Evolutionary conservation across 2,113 vertebrate genomes (phyloP).

Genomic region (Otocyon megalotis): DNA sequence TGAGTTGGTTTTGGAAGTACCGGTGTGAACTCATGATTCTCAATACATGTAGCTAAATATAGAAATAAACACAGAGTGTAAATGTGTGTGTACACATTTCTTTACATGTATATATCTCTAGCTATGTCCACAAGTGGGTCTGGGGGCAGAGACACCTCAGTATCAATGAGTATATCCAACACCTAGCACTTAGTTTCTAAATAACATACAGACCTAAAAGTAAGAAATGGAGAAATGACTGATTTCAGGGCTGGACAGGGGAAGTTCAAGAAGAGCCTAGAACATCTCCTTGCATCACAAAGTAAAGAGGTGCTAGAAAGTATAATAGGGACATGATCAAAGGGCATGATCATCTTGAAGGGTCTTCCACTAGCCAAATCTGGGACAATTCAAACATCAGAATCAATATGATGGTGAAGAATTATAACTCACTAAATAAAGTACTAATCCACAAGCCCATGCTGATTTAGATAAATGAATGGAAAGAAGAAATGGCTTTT

Average conservation of each 20-base stretch:
- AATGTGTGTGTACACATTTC: not conserved
- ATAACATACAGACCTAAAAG: not conserved
- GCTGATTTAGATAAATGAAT: not conserved
- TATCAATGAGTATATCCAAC: not conserved
- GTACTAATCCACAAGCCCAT: not conserved
- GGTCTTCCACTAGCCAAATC: not conserved
- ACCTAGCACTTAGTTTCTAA: constrained; percentile 18
- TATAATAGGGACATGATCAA: not conserved
- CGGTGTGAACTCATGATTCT: not conserved
- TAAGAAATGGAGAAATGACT: not conserved
- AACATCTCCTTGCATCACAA: not conserved
- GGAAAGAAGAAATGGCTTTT: not conserved
- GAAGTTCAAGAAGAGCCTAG: not conserved
- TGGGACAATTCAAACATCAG: not conserved
- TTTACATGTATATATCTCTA: not conserved
- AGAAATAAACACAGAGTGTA: not conserved
- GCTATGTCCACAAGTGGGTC: not conserved
- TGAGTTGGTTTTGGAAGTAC: not conserved
- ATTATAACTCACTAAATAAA: not conserved
- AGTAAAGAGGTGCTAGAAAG: not conserved
- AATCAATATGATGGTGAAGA: not conserved
- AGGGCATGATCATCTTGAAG: not conserved
- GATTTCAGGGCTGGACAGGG: not conserved
- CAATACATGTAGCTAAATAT: not conserved
- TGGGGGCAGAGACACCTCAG: not conserved